phyloP scores from a whole-genome alignment of 2,888 invertebrate genomes.

The Drosophila neotestacea region DNA sequence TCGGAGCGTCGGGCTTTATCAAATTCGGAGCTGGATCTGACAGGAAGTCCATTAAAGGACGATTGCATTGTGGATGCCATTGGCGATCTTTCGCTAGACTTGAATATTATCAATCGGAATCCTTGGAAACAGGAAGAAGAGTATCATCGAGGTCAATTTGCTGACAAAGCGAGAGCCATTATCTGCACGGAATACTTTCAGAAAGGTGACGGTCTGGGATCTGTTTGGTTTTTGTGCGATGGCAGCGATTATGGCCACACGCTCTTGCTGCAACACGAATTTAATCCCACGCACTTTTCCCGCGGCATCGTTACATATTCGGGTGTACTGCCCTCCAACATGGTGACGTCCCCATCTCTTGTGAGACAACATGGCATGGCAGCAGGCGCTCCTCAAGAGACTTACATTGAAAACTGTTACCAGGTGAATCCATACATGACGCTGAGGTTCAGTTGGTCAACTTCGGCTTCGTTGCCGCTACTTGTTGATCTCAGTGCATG shows the following conservation, averaged over 20 bases:
- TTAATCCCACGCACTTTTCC: constrained; percentile 60
- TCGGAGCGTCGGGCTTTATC: constrained; percentile 30
- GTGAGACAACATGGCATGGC: constrained; percentile 71
- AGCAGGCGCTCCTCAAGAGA: constrained; percentile 49
- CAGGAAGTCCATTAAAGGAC: constrained; percentile 84
- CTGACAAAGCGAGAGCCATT: constrained; percentile 75
- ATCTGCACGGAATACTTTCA: constrained; percentile 76
- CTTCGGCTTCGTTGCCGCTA: constrained; percentile 61
- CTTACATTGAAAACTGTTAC: constrained; percentile 80
- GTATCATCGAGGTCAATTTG: constrained; percentile 74
- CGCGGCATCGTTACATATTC: constrained; percentile 79
- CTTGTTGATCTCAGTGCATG: constrained; percentile 79
- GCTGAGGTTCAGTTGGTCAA: constrained; percentile 79
- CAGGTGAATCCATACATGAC: constrained; percentile 76
- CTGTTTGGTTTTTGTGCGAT: constrained; percentile 88
- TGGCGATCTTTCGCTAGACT: constrained; percentile 75
- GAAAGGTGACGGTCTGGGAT: constrained; percentile 64
- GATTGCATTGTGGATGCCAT: constrained; percentile 82
- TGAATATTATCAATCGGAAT: constrained; percentile 59
- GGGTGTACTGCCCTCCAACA: constrained; percentile 69
- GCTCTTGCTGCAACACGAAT: constrained; percentile 78
- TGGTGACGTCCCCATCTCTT: constrained; percentile 69
- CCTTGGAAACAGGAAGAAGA: constrained; percentile 83
- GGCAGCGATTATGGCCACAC: constrained; percentile 86
- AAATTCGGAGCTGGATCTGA: constrained; percentile 72